Evolutionary conservation across 2,113 vertebrate genomes (phyloP).

Genomic region (Urocynchramus pylzowi): DNA sequence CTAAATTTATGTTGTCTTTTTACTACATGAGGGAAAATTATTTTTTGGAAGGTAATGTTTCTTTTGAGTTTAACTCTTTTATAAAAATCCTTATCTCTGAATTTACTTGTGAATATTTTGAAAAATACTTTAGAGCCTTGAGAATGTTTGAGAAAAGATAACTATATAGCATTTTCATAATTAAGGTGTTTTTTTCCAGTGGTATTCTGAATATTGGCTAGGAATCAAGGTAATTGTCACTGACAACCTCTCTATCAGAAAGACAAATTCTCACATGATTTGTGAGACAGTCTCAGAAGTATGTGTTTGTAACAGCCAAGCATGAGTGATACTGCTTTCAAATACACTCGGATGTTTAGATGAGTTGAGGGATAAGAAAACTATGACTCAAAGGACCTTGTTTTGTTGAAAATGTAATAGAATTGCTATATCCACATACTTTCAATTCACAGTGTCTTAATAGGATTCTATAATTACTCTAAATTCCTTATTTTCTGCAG

Average conservation of each 20-base stretch:
- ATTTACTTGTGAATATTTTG: background rate
- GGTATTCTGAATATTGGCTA: background rate
- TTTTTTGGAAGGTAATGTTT: background rate
- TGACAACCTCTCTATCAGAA: conserved; percentile 29
- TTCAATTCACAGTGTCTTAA: background rate
- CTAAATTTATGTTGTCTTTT: conserved; percentile 35
- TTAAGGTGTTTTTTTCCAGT: background rate
- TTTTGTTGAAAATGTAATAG: background rate
- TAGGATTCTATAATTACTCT: background rate
- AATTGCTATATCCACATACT: background rate
- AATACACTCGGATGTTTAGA: background rate
- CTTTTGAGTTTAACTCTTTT: background rate
- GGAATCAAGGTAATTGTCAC: conserved; percentile 16
- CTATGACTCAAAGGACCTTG: background rate
- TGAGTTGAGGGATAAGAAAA: conserved; percentile 34
- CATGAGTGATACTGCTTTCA: background rate
- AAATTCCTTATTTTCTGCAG: background rate
- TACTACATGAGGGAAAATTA: background rate
- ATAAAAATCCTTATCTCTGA: background rate
- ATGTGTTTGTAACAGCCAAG: background rate
- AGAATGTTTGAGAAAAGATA: background rate
- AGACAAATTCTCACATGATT: conserved; percentile 48
- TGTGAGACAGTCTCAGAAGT: conserved; percentile 27
- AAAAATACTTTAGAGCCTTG: background rate
- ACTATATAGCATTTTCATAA: background rate